A percentile compares a stretch with the other conserved stretches of the same genome.
Evolutionary conservation across 1,140 invertebrate genomes (phyloP).

Genomic region (Lineus longissimus): DNA sequence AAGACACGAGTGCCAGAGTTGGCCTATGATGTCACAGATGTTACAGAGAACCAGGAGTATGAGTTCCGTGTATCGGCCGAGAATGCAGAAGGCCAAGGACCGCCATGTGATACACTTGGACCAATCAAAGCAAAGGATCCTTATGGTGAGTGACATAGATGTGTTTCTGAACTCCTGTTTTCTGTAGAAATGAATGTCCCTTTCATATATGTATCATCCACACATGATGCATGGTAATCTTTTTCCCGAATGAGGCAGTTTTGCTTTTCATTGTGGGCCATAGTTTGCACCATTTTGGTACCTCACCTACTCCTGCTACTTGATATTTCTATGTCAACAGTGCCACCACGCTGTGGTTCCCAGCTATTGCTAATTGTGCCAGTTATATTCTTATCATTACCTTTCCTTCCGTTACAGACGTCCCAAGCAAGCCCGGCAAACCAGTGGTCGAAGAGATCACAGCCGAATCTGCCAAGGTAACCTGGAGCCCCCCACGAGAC

Average conservation of each 20-base stretch:
- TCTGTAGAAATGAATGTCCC: background rate
- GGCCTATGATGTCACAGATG: conserved; percentile 66
- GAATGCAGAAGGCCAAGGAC: conserved; percentile 94
- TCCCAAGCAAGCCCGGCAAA: conserved; percentile 77
- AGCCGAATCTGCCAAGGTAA: conserved; percentile 88
- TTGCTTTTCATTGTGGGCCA: too few relatives aligned
- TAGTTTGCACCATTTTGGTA: too few relatives aligned
- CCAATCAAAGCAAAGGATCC: conserved; percentile 77
- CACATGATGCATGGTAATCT: too few relatives aligned
- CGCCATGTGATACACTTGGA: conserved; percentile 71
- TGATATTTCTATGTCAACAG: too few relatives aligned
- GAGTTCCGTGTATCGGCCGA: conserved; percentile 51
- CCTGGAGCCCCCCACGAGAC: conserved; percentile 81
- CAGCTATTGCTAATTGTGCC: too few relatives aligned
- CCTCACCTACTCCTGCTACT: too few relatives aligned
- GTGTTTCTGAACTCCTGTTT: background rate
- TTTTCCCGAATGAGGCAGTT: too few relatives aligned
- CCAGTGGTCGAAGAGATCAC: conserved; percentile 91
- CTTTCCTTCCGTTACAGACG: background rate
- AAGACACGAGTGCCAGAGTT: conserved; percentile 71
- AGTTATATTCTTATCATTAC: too few relatives aligned
- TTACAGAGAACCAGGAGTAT: conserved; percentile 24
- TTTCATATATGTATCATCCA: too few relatives aligned
- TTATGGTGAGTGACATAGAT: conserved; percentile 11
- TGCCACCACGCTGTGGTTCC: too few relatives aligned